Percentiles rank a stretch among this genome's conserved stretches.
Evolutionary conservation across 2,113 vertebrate species (phyloP).

Genomic region (Strix uralensis): DNA sequence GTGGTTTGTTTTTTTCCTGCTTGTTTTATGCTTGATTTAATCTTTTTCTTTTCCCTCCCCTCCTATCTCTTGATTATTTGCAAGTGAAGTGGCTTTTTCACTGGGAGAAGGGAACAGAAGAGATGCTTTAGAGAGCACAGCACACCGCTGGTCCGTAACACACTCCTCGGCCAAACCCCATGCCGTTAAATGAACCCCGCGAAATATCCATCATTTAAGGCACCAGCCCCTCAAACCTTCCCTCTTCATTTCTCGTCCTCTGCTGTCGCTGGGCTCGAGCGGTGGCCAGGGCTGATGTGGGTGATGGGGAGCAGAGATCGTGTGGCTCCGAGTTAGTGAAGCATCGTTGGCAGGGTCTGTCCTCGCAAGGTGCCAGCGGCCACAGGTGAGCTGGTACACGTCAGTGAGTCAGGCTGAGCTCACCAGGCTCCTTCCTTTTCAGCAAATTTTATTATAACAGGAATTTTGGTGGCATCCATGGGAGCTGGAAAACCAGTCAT

Average conservation of each 20-base stretch:
- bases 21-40: not conserved
- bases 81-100: not conserved
- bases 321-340: not conserved
- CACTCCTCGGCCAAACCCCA: not conserved
- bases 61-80: not conserved
- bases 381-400: no score
- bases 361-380: not conserved
- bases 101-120: not conserved
- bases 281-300: not conserved
- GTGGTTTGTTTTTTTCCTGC: not conserved
- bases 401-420: not conserved
- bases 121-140: not conserved
- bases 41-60: not conserved
- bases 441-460: no score
- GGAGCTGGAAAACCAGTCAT: not conserved
- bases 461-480: not conserved
- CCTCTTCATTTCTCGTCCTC: not conserved
- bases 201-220: not conserved
- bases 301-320: not conserved
- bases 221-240: not conserved
- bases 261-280: not conserved
- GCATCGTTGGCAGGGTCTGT: not conserved
- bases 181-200: not conserved
- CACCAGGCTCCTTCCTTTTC: not conserved
- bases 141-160: not conserved